phyloP scores from a whole-genome alignment of 1,140 invertebrate species.

The Agrypnia vestita region DNA sequence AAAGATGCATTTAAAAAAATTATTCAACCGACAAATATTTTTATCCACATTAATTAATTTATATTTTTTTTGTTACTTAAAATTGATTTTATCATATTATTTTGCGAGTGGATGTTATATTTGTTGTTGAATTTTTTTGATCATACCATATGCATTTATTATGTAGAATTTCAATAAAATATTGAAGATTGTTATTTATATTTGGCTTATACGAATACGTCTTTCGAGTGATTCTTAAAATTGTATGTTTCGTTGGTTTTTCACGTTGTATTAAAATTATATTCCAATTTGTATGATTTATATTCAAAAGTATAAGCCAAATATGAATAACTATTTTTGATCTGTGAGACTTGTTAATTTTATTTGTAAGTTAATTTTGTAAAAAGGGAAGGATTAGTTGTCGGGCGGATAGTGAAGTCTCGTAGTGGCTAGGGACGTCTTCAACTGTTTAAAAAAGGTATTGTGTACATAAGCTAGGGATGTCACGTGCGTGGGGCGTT shows the following conservation, averaged over 20 bases:
- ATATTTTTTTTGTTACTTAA: constrained; percentile 14
- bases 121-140: constrained; percentile 32
- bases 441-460: neutral
- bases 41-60: constrained; percentile 5
- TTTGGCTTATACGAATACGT: neutral
- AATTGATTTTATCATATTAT: constrained; percentile 17
- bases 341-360: constrained; percentile 17
- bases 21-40: constrained; percentile 31
- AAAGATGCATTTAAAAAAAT: constrained; percentile 37
- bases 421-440: constrained; percentile 14
- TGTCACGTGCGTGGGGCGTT: constrained; percentile 26
- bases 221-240: too few relatives aligned
- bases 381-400: constrained; percentile 6
- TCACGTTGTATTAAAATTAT: too few relatives aligned
- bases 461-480: constrained; percentile 17
- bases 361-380: constrained; percentile 19
- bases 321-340: neutral
- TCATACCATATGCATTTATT: constrained; percentile 46
- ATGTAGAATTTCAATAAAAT: constrained; percentile 11
- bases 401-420: neutral
- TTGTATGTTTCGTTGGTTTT: too few relatives aligned
- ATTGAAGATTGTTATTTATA: neutral
- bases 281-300: too few relatives aligned
- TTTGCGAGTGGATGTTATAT: constrained; percentile 10
- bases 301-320: constrained; percentile 7